These are phyloP conservation scores for Mesoclemmys tuberculata DNA, from an alignment of 2,113 vertebrate genomes.

Conservation along the genomic window DNA sequence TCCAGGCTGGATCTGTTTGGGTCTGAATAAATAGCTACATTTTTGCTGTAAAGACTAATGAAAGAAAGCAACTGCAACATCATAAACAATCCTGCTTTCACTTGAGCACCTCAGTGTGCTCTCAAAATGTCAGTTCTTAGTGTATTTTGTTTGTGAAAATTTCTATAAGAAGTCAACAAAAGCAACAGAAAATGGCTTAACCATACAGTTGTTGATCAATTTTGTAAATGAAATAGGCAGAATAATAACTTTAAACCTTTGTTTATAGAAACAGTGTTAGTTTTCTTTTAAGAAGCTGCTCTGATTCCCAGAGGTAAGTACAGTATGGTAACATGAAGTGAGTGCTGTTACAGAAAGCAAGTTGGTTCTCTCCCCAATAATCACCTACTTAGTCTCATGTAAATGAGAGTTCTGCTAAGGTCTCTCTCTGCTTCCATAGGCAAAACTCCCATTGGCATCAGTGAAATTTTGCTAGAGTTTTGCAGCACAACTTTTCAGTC, in stretches of 20 bases:
- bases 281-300: neutral
- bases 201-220: neutral
- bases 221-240: neutral
- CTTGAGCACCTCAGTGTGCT: fast-evolving
- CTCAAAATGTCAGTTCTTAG: neutral
- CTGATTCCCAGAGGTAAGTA: neutral
- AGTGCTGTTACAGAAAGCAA: neutral
- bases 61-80: conserved; percentile 6
- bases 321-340: neutral
- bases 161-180: neutral
- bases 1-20: neutral
- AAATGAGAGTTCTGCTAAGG: neutral
- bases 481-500: neutral
- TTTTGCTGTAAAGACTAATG: neutral
- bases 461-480: neutral
- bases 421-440: neutral
- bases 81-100: neutral
- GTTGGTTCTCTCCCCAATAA: neutral
- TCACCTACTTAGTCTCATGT: neutral
- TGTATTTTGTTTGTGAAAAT: neutral
- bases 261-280: neutral
- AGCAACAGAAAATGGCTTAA: neutral
- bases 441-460: neutral
- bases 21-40: neutral
- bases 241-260: neutral